Evolutionary conservation across 1,140 invertebrate species (phyloP).

Genomic region (Platorchestia sp.): DNA sequence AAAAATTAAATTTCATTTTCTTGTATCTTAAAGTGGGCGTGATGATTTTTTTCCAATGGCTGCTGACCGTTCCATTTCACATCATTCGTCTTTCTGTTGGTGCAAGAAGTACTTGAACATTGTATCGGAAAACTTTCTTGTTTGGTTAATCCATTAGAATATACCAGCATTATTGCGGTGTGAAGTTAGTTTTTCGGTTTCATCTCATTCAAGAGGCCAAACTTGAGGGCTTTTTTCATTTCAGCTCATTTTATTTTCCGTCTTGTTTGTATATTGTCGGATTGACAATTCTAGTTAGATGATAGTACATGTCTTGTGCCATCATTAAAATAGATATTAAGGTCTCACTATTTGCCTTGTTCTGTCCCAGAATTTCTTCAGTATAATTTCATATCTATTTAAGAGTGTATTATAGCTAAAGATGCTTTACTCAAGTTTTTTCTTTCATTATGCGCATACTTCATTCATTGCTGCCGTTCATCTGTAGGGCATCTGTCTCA

Average conservation of each 20-base stretch:
- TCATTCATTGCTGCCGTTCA: background rate
- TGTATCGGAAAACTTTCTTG: background rate
- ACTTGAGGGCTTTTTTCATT: background rate
- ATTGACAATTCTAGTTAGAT: background rate
- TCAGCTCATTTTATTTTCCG: background rate
- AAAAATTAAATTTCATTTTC: background rate
- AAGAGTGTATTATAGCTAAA: background rate
- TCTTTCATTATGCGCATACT: background rate
- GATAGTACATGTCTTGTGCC: background rate
- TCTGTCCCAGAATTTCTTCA: background rate
- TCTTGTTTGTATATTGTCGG: background rate
- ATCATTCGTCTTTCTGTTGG: no score
- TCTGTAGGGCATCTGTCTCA: background rate
- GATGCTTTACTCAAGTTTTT: background rate
- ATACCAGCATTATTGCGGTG: background rate
- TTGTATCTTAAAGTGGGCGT: background rate
- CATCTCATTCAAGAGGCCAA: background rate
- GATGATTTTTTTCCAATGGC: background rate
- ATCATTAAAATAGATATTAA: background rate
- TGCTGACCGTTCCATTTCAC: no score
- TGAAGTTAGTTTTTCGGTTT: background rate
- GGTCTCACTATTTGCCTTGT: background rate
- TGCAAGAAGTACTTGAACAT: background rate
- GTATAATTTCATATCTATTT: background rate
- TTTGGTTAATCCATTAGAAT: background rate